Conservation (phyloP, 2,113 vertebrate species). For the Poicephalus meyeri region DNA sequence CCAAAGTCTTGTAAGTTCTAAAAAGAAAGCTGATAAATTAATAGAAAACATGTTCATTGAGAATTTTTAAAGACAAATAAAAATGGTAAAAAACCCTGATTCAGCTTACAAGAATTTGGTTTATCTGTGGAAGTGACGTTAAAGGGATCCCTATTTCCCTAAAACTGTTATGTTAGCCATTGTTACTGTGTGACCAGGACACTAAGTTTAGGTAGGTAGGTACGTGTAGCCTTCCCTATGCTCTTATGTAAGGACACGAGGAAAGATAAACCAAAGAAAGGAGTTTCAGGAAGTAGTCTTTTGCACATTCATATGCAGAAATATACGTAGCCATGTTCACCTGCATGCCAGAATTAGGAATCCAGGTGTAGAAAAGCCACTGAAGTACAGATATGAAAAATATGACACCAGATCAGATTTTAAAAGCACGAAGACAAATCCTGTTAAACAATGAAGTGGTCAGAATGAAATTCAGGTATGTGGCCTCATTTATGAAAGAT, state of each 20-base stretch:
- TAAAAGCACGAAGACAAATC: neutral
- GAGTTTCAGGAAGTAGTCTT: neutral
- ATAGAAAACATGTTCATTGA: neutral
- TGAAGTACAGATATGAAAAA: neutral
- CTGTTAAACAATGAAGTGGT: neutral
- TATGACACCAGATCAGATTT: neutral
- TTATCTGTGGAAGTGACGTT: neutral
- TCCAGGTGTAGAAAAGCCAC: neutral
- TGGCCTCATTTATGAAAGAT: neutral
- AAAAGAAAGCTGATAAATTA: neutral
- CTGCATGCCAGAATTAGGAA: neutral
- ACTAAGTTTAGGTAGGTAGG: neutral
- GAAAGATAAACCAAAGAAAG: neutral
- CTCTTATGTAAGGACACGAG: neutral
- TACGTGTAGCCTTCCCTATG: neutral
- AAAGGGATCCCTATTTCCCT: neutral
- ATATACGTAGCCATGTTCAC: neutral
- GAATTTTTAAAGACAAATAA: neutral
- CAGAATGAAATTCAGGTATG: neutral
- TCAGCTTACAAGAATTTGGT: neutral
- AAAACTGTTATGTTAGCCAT: neutral
- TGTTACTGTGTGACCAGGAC: neutral
- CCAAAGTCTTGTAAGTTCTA: neutral
- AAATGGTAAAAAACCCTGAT: neutral
- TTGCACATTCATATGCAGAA: neutral